Evolutionary conservation across 2,113 vertebrate genomes (phyloP).

Genomic region (Sylvilagus bachmani): DNA sequence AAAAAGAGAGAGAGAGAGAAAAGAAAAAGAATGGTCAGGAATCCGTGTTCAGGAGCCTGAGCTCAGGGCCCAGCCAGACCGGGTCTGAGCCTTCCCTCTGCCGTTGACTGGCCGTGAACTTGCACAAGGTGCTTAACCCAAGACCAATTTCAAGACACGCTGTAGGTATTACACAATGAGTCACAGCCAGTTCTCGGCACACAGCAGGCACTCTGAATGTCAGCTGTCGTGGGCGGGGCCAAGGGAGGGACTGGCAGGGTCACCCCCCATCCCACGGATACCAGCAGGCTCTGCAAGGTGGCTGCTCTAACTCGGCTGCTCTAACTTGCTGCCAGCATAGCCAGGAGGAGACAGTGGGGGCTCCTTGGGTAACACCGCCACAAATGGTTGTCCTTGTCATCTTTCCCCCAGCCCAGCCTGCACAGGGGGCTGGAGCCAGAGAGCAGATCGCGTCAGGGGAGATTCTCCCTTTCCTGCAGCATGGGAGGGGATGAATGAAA

Average conservation of each 20-base stretch:
- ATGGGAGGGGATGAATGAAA: neutral
- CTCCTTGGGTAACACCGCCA: accelerated
- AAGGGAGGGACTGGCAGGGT: too few species aligned
- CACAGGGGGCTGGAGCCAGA: neutral
- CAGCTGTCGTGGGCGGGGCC: neutral
- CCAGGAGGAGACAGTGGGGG: neutral
- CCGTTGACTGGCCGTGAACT: neutral
- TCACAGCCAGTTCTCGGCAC: accelerated
- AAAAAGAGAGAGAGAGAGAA: too few species aligned
- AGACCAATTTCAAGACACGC: neutral
- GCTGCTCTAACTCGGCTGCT: neutral
- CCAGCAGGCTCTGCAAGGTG: neutral
- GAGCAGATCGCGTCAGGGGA: neutral
- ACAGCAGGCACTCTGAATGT: accelerated
- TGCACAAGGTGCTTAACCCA: neutral
- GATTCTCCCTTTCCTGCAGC: neutral
- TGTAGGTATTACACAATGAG: accelerated
- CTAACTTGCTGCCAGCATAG: too few species aligned
- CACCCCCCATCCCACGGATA: neutral
- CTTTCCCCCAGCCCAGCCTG: neutral
- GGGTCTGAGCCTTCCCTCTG: neutral
- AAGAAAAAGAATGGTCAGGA: too few species aligned
- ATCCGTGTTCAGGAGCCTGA: neutral
- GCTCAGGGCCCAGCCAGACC: neutral
- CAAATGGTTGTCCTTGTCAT: neutral